Evolutionary conservation across 2,888 invertebrate genomes (phyloP).

Genomic region (Eupithecia pulchellata): DNA sequence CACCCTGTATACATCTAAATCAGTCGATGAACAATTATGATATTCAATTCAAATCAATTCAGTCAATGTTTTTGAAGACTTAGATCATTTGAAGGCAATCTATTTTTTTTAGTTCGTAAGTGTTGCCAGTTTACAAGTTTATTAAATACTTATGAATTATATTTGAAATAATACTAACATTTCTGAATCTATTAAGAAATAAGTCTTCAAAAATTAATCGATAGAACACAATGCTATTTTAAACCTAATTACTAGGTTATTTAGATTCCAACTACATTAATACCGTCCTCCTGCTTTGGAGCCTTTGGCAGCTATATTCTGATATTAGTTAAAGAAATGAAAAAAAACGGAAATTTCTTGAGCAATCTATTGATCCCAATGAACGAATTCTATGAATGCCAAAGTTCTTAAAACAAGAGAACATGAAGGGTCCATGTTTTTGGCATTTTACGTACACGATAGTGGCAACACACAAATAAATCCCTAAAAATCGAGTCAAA

Average conservation of each 20-base stretch:
- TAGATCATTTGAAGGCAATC: constrained; percentile 28
- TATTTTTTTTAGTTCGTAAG: background rate
- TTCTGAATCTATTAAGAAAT: constrained; percentile 23
- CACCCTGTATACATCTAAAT: constrained; percentile 46
- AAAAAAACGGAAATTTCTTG: background rate
- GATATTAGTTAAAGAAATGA: background rate
- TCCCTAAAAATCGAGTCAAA: constrained; percentile 31
- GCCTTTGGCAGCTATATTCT: background rate
- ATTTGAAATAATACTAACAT: no score
- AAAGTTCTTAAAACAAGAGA: constrained; percentile 11
- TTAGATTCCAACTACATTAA: constrained; percentile 1
- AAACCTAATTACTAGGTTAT: constrained; percentile 10
- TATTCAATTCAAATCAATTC: constrained; percentile 44
- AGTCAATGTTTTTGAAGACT: constrained; percentile 44
- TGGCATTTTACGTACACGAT: constrained; percentile 45
- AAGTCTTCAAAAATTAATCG: constrained; percentile 41
- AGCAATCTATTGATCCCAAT: constrained; percentile 17
- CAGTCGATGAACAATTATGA: constrained; percentile 43
- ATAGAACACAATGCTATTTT: constrained; percentile 37
- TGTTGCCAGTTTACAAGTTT: constrained; percentile 16
- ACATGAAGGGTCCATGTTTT: constrained; percentile 42
- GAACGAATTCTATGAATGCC: background rate
- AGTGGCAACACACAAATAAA: constrained; percentile 41
- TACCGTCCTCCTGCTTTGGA: background rate
- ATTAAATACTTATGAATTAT: background rate